Conservation (phyloP, 2,888 invertebrate genomes). For the Mythimna loreyi region DNA sequence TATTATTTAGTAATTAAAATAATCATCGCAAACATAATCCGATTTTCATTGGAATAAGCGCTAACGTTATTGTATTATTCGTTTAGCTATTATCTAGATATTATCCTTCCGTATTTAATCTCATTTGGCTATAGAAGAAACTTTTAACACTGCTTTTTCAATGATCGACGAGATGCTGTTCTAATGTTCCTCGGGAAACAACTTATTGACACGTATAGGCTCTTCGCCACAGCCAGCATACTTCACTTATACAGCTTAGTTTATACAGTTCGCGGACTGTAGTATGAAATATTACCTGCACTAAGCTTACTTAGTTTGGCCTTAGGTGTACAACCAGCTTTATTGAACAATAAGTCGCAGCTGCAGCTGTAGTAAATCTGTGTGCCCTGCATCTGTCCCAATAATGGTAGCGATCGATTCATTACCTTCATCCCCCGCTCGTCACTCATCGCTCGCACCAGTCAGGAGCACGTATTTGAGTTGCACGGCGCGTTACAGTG, state of each 20-base stretch:
- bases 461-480: conserved; percentile 56
- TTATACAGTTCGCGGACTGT: no score
- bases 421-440: conserved; percentile 17
- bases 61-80: background rate
- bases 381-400: no score
- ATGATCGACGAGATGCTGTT: background rate
- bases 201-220: background rate
- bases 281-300: no score
- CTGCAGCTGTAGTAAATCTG: no score
- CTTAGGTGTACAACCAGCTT: no score
- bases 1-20: background rate
- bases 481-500: conserved; percentile 47
- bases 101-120: background rate
- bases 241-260: no score
- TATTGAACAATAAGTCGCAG: no score
- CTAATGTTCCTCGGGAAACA: background rate
- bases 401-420: background rate
- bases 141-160: no score
- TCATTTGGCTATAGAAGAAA: background rate
- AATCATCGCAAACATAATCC: background rate
- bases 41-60: background rate
- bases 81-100: background rate
- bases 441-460: conserved; percentile 8
- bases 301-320: no score
- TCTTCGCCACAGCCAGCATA: background rate